Evolutionary conservation across 1,140 invertebrate species (phyloP).

Genomic region (Drosophila baimaii): DNA sequence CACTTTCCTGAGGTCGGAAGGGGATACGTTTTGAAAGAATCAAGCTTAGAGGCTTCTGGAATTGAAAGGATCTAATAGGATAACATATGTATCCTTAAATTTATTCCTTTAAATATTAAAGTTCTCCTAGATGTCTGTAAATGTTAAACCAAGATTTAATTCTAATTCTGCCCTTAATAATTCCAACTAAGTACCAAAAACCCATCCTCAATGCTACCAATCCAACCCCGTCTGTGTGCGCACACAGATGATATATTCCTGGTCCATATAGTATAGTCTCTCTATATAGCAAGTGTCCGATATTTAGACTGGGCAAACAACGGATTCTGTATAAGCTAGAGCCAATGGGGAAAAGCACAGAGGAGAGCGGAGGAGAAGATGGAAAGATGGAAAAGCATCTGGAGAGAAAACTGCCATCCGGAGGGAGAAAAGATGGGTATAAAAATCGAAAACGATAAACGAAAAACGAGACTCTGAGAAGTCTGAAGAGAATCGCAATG

Average conservation of each 20-base stretch:
- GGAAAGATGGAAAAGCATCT: constrained; percentile 11
- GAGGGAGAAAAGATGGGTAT: constrained; percentile 12
- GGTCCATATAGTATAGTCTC: not conserved
- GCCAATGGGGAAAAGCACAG: not conserved
- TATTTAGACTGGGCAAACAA: constrained; percentile 23
- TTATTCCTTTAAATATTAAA: not conserved
- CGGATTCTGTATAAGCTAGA: constrained; percentile 26
- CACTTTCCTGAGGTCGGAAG: not conserved
- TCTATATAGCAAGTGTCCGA: constrained; percentile 36
- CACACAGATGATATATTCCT: constrained; percentile 5
- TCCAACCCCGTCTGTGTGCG: not conserved
- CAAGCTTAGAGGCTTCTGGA: not conserved
- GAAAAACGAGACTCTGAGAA: constrained; percentile 13
- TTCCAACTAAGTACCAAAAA: not conserved
- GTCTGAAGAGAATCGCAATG: constrained; percentile 56
- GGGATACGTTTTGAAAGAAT: not conserved
- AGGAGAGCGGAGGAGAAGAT: not conserved
- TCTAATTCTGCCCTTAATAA: no score
- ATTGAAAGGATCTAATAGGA: not conserved
- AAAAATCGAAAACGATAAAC: not conserved
- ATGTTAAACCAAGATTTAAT: no score
- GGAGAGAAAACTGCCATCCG: not conserved
- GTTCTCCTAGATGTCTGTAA: no score
- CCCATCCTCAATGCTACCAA: not conserved
- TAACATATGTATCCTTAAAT: not conserved